A percentile compares a stretch with the other conserved stretches of the same genome.
phyloP scores from a whole-genome alignment of 1,140 invertebrate genomes.

The Amyelois transitella region DNA sequence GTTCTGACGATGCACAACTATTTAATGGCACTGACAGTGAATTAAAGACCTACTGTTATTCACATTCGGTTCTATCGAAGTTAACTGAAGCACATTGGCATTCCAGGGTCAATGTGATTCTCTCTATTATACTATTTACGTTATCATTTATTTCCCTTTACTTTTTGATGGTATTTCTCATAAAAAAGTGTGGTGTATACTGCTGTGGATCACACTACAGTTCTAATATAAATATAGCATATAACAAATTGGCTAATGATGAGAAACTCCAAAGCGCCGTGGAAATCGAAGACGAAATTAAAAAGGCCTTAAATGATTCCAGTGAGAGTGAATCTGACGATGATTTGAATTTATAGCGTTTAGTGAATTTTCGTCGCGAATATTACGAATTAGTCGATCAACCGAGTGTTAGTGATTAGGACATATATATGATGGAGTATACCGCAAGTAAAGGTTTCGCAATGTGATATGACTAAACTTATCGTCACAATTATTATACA shows the following conservation, averaged over 20 bases:
- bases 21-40: constrained; percentile 45
- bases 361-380: constrained; percentile 34
- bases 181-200: constrained; percentile 24
- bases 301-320: constrained; percentile 50
- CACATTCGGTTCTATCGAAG: constrained; percentile 47
- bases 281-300: constrained; percentile 62
- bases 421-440: constrained; percentile 16
- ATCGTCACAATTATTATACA: constrained; percentile 40
- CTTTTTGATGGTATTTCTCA: constrained; percentile 31
- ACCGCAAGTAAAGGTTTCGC: constrained; percentile 41
- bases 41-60: constrained; percentile 53
- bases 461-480: constrained; percentile 36
- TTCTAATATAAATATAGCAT: constrained; percentile 48
- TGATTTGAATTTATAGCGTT: constrained; percentile 53
- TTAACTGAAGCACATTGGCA: constrained; percentile 49
- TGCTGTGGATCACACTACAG: constrained; percentile 43
- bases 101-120: constrained; percentile 43
- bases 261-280: constrained; percentile 58
- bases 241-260: constrained; percentile 56
- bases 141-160: constrained; percentile 35
- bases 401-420: constrained; percentile 28
- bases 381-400: constrained; percentile 46
- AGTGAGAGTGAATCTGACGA: constrained; percentile 63
- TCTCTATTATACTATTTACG: constrained; percentile 35
- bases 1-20: constrained; percentile 54